phyloP scores from a whole-genome alignment of 2,797 vertebrate species.

The Babyrousa celebensis region DNA sequence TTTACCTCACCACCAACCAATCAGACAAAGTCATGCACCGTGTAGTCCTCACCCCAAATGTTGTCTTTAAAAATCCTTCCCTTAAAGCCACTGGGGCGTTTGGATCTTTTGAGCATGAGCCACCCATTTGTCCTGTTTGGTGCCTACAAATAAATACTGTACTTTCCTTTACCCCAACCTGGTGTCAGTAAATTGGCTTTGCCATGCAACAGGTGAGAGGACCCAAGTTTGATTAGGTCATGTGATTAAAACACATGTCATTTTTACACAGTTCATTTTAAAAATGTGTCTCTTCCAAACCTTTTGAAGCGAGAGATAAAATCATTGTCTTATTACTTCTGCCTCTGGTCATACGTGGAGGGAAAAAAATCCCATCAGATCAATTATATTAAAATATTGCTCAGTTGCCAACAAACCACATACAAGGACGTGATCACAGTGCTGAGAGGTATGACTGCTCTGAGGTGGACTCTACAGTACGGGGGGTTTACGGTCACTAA shows the following conservation, averaged over 20 bases:
- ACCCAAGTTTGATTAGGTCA: background rate
- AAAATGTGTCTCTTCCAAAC: conserved; percentile 4
- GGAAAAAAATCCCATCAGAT: background rate
- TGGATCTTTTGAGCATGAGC: background rate
- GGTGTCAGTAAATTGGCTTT: background rate
- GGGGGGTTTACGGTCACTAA: background rate
- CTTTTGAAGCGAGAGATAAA: conserved; percentile 65
- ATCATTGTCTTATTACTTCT: conserved; percentile 17
- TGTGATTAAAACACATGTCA: conserved; percentile 43
- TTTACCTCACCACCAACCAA: background rate
- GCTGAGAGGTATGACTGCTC: background rate
- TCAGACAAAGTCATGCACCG: background rate
- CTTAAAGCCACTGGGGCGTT: background rate
- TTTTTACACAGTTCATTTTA: background rate
- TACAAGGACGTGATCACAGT: background rate
- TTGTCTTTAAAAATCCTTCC: background rate
- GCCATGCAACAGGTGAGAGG: background rate
- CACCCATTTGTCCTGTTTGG: background rate
- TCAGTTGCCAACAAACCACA: conserved; percentile 50
- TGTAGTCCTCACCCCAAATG: background rate
- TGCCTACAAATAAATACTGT: background rate
- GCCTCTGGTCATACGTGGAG: background rate
- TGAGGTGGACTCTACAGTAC: background rate
- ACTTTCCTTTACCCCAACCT: background rate
- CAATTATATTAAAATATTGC: conserved; percentile 45